Evolutionary conservation across 2,888 invertebrate species (phyloP), one percentile per base, ranked within the genome.

Genomic region (Heterodera filipjevi): DNA sequence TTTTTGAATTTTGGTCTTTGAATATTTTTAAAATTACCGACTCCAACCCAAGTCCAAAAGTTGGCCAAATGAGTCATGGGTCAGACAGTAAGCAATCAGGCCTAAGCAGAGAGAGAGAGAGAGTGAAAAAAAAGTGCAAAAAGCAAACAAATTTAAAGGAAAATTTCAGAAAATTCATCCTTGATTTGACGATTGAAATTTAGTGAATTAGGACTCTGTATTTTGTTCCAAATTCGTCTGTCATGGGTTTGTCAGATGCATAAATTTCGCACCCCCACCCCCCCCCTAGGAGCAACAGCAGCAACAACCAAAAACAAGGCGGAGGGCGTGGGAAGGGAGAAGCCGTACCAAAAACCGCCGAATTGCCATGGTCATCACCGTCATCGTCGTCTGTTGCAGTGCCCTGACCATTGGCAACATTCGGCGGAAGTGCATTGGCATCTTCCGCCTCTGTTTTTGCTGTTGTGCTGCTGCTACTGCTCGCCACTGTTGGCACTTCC

Each of bases 11-110:
- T 68, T 68, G n/a, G n/a, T 68, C 10, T 39, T 39, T 39, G 39
- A 12, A 39, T n/a, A 19, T 66, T 19, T 66, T 16, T 75, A 6
- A 16, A 74, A 73, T 77, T 73, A 84, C 85, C 85, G 76, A 81
- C 77, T 82, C 83, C 85, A 85, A 66, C 85, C 85, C 30, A 77
- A 72, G 59, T 83, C 82, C 49, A 85, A 77, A 73, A 85, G 64
- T 39, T 46, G 64, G 39, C 81, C 75, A 72, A 84, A 82, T 64
- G 81, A 66, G 30, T 82, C 79, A 27, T 77, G 33, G 46, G 46
- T 68, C 66, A 83, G 71, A 44, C 66, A 81, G 79, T 79, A 74
- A 70, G 82, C 83, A 75, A 75, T 59, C 78, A 83, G 39, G 46
- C 83, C 83, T 83, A 77, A 66, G 59, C 19, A 59, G 49, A 49